These are phyloP conservation scores for Hedya salicella DNA, from an alignment of 2,888 invertebrate species.

Conservation along the genomic window DNA sequence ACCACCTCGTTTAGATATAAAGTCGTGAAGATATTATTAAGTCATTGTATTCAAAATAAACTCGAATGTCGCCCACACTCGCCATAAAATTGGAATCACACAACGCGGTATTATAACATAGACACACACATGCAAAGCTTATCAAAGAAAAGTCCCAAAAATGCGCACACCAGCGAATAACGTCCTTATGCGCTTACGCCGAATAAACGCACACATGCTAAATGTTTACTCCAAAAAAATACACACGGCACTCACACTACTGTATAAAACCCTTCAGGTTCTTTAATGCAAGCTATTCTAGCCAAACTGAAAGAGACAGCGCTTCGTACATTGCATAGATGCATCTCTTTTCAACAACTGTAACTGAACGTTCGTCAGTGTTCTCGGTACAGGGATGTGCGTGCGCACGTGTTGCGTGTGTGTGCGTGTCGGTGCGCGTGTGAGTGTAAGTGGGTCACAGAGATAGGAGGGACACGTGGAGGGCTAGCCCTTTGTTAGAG, in stretches of 20 bases:
- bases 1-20: constrained; percentile 17
- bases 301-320: constrained; percentile 4
- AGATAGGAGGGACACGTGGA: constrained; percentile 82
- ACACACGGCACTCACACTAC: constrained; percentile 52
- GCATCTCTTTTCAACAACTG: constrained; percentile 24
- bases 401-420: constrained; percentile 60
- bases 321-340: neutral
- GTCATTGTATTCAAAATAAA: constrained; percentile 36
- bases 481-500: constrained; percentile 75
- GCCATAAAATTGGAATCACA: constrained; percentile 43
- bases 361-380: constrained; percentile 10
- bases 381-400: constrained; percentile 45
- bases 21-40: constrained; percentile 37
- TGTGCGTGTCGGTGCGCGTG: constrained; percentile 47
- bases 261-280: constrained; percentile 2
- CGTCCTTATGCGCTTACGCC: constrained; percentile 5
- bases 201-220: constrained; percentile 55
- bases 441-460: constrained; percentile 81
- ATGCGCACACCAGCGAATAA: constrained; percentile 49
- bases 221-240: constrained; percentile 64
- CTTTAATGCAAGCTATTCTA: neutral
- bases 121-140: constrained; percentile 46
- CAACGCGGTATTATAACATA: constrained; percentile 11
- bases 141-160: constrained; percentile 54
- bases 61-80: constrained; percentile 43